Conservation (phyloP, 2,797 vertebrate species). For the Rhynchonycteris naso region DNA sequence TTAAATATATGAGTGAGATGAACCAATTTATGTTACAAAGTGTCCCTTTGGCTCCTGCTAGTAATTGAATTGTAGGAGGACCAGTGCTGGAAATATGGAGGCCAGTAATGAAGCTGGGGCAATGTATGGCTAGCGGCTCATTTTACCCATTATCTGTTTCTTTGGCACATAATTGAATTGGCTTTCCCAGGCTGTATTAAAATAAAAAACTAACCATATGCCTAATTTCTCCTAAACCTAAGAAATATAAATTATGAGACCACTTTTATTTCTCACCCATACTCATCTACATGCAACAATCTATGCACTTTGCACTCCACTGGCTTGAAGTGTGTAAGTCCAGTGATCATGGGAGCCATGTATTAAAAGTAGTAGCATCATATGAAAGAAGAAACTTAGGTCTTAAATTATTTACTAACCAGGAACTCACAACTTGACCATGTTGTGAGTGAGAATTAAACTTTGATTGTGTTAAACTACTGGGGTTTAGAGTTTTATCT, state of each 20-base stretch:
- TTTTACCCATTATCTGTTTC: not conserved
- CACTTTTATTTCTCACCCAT: not conserved
- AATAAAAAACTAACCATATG: not conserved
- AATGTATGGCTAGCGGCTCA: not conserved
- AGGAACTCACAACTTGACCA: not conserved
- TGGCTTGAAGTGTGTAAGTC: not conserved
- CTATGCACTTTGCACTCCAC: not conserved
- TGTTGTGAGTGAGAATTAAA: not conserved
- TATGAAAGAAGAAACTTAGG: not conserved
- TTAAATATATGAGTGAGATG: not conserved
- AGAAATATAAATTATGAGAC: not conserved
- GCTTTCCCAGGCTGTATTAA: not conserved
- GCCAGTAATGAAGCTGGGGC: not conserved
- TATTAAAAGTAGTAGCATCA: not conserved
- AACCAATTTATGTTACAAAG: not conserved
- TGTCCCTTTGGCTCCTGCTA: not conserved
- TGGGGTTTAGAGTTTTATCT: not conserved
- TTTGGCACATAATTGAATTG: not conserved
- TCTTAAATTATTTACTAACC: constrained; percentile 1
- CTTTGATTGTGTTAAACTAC: not conserved
- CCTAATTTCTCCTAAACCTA: not conserved
- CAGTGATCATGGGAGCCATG: not conserved
- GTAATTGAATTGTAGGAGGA: not conserved
- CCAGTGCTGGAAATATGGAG: not conserved
- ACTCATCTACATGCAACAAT: not conserved